These are phyloP conservation scores for Malthinus flaveolus DNA, from an alignment of 2,888 invertebrate species.

Conservation along the genomic window DNA sequence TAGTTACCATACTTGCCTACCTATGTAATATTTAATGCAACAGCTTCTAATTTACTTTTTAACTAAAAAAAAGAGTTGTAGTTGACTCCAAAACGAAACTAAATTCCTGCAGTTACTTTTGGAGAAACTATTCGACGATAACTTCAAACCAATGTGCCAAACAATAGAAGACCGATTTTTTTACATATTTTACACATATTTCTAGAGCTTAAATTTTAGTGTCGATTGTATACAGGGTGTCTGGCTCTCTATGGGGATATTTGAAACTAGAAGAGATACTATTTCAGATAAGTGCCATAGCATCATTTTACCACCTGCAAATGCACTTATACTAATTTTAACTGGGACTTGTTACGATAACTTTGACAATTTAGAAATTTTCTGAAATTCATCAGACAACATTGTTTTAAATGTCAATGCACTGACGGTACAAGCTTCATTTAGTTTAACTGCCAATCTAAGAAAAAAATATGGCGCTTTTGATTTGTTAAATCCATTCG, in stretches of 20 bases:
- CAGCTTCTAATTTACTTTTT: constrained; percentile 18
- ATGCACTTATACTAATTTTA: too few species aligned
- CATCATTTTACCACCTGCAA: too few species aligned
- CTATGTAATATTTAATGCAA: constrained; percentile 29
- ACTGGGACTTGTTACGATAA: too few species aligned
- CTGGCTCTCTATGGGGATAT: constrained; percentile 34
- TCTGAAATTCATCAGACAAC: too few species aligned
- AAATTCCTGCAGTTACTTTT: not conserved
- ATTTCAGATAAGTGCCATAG: too few species aligned
- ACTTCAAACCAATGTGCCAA: constrained; percentile 40
- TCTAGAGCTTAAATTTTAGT: constrained; percentile 23
- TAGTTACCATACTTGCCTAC: constrained; percentile 52
- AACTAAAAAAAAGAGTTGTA: constrained; percentile 3
- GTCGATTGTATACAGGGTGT: constrained; percentile 37
- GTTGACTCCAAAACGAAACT: constrained; percentile 9
- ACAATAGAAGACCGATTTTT: constrained; percentile 35
- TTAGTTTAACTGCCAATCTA: too few species aligned
- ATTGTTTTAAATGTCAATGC: too few species aligned
- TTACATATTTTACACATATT: constrained; percentile 27
- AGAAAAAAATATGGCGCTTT: too few species aligned
- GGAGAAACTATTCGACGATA: constrained; percentile 1
- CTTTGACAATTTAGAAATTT: too few species aligned
- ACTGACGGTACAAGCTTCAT: too few species aligned
- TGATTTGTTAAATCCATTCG: too few species aligned
- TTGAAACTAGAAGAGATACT: too few species aligned